phyloP scores from a whole-genome alignment of 2,888 invertebrate genomes.

The Phortica magna region DNA sequence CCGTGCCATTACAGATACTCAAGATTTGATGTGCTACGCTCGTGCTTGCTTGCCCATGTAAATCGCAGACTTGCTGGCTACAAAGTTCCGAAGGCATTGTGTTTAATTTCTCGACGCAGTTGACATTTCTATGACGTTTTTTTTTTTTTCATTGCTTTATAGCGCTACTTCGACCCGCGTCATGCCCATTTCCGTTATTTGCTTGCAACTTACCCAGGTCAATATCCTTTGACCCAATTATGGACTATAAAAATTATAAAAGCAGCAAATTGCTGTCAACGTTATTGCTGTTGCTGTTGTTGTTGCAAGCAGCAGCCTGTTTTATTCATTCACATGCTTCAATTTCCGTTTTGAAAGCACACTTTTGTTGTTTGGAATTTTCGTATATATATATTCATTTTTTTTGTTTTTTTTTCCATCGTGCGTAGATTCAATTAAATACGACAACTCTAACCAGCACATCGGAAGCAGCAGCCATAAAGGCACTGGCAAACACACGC shows the following conservation, averaged over 20 bases:
- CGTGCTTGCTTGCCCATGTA: too few species aligned
- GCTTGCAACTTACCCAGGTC: slow-evolving; percentile 60
- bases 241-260: slow-evolving; percentile 46
- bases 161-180: slow-evolving; percentile 31
- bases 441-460: neutral
- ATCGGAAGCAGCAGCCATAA: slow-evolving; percentile 24
- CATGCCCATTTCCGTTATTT: slow-evolving; percentile 40
- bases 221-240: slow-evolving; percentile 76
- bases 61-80: neutral
- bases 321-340: slow-evolving; percentile 50
- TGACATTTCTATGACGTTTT: slow-evolving; percentile 28
- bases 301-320: slow-evolving; percentile 28
- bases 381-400: slow-evolving; percentile 47
- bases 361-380: slow-evolving; percentile 33
- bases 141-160: neutral
- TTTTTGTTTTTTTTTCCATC: neutral
- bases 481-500: neutral
- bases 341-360: slow-evolving; percentile 57
- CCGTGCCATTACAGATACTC: too few species aligned
- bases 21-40: too few species aligned
- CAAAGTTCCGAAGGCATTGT: neutral
- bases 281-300: slow-evolving; percentile 36
- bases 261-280: slow-evolving; percentile 59
- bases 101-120: slow-evolving; percentile 6
- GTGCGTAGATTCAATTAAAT: slow-evolving; percentile 27